A percentile compares a stretch with the other conserved stretches of the same genome.
These are phyloP conservation scores for Zoanthus sansibaricus DNA, from an alignment of 92 coral and sea anemone genomes.

Conservation along the genomic window DNA sequence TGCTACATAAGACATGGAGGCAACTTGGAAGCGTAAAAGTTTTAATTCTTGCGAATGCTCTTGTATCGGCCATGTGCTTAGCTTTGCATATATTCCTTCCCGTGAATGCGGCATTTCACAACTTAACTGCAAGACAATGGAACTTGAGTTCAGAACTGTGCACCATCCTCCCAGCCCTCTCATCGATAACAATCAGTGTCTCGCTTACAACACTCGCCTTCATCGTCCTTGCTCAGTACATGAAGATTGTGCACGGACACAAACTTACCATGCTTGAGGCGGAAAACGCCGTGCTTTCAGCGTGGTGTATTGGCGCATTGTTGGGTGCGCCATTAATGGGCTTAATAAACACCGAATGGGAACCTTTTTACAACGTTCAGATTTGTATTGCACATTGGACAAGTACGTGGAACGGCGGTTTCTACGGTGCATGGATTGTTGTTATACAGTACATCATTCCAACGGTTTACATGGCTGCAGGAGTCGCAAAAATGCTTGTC, in stretches of 20 bases:
- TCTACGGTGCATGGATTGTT: slow-evolving; percentile 29
- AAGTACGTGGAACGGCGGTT: slow-evolving; percentile 14
- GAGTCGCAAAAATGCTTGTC: not conserved
- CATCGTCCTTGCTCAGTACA: slow-evolving; percentile 28
- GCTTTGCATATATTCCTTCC: slow-evolving; percentile 27
- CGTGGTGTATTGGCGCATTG: slow-evolving; percentile 31
- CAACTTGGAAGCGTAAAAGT: slow-evolving; percentile 28
- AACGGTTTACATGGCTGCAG: slow-evolving; percentile 2
- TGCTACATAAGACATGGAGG: slow-evolving; percentile 25
- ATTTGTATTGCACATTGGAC: slow-evolving; percentile 24
- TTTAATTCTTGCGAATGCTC: slow-evolving; percentile 23
- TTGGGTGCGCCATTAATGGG: slow-evolving; percentile 31
- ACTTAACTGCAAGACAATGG: slow-evolving; percentile 6
- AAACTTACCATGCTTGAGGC: slow-evolving; percentile 33
- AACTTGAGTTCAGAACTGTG: slow-evolving; percentile 14
- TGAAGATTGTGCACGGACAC: slow-evolving; percentile 33
- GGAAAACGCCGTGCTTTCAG: slow-evolving; percentile 29
- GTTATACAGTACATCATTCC: slow-evolving; percentile 44
- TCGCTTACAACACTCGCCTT: slow-evolving; percentile 11
- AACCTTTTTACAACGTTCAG: slow-evolving; percentile 15
- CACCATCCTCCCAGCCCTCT: slow-evolving; percentile 22
- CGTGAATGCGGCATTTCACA: not conserved
- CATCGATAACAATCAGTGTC: slow-evolving; percentile 12
- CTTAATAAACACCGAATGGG: slow-evolving; percentile 24
- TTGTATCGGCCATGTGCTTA: slow-evolving; percentile 23